Evolutionary conservation across 2,888 invertebrate genomes (phyloP).

Genomic region (Syritta pipiens): DNA sequence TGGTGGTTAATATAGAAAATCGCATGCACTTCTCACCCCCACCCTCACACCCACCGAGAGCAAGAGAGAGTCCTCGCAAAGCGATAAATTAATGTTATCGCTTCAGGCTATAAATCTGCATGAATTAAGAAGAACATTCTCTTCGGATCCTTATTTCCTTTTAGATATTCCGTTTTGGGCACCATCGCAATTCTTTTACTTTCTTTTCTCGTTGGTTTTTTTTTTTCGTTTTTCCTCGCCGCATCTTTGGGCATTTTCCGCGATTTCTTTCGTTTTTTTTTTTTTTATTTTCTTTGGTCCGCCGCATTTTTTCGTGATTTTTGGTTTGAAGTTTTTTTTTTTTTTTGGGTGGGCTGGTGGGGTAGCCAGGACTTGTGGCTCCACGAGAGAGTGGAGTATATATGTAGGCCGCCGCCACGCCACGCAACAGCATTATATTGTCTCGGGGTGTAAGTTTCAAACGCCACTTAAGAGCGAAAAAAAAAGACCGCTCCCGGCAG

Average conservation of each 20-base stretch:
- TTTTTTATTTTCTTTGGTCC: slow-evolving; percentile 10
- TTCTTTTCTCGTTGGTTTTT: too few relatives aligned
- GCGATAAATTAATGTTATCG: slow-evolving; percentile 75
- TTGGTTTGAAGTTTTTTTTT: slow-evolving; percentile 18
- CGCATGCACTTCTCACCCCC: slow-evolving; percentile 59
- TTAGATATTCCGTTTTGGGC: slow-evolving; percentile 64
- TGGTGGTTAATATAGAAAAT: slow-evolving; percentile 57
- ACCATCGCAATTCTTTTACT: slow-evolving; percentile 51
- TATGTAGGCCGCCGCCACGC: slow-evolving; percentile 18
- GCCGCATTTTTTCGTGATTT: slow-evolving; percentile 35
- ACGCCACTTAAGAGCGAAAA: slow-evolving; percentile 46
- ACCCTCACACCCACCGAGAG: slow-evolving; percentile 1
- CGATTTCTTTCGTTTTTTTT: slow-evolving; percentile 38
- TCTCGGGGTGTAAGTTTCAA: slow-evolving; percentile 53
- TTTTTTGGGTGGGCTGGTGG: neutral
- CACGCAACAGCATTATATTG: slow-evolving; percentile 40
- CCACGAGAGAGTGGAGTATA: slow-evolving; percentile 1
- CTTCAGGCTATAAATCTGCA: slow-evolving; percentile 74
- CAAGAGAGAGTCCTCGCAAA: slow-evolving; percentile 53
- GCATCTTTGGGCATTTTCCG: slow-evolving; percentile 53
- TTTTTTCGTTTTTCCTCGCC: slow-evolving; percentile 29
- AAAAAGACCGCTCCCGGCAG: slow-evolving; percentile 31
- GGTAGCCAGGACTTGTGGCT: neutral
- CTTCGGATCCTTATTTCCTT: slow-evolving; percentile 67
- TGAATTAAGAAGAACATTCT: slow-evolving; percentile 72